A percentile compares a stretch with the other conserved stretches of the same genome.
Evolutionary conservation across 2,888 invertebrate genomes (phyloP).

Genomic region (Teinopalpus imperialis): DNA sequence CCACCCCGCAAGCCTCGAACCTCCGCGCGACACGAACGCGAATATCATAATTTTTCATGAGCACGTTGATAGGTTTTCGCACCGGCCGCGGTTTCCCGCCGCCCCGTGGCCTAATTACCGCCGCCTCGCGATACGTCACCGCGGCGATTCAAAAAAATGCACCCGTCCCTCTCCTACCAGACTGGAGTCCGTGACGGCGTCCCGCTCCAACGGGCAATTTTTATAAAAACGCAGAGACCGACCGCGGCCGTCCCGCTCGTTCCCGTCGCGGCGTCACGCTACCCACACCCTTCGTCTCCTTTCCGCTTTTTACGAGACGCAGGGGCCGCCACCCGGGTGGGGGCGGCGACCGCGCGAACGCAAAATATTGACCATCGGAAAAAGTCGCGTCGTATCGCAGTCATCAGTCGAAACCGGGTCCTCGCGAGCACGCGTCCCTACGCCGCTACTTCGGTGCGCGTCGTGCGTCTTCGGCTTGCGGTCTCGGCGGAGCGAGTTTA

Average conservation of each 20-base stretch:
- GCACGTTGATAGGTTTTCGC: conserved; percentile 81
- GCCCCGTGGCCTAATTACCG: conserved; percentile 81
- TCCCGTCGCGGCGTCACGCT: conserved; percentile 65
- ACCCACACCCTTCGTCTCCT: conserved; percentile 80
- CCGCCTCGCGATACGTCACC: conserved; percentile 79
- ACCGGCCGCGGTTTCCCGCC: conserved; percentile 78
- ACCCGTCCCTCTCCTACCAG: conserved; percentile 70
- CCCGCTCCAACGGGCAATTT: conserved; percentile 73
- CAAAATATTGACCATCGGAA: conserved; percentile 84
- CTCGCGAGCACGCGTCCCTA: conserved; percentile 72
- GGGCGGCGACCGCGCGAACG: conserved; percentile 81
- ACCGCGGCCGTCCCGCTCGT: conserved; percentile 78
- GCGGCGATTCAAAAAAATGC: conserved; percentile 77
- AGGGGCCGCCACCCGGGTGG: conserved; percentile 76
- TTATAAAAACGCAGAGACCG: conserved; percentile 81
- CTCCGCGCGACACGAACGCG: conserved; percentile 59
- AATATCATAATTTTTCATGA: conserved; percentile 81
- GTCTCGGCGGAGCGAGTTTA: conserved; percentile 66
- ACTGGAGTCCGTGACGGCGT: conserved; percentile 45
- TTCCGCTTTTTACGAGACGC: conserved; percentile 83
- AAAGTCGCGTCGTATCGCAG: conserved; percentile 82
- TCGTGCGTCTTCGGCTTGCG: conserved; percentile 79
- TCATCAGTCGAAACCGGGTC: conserved; percentile 82
- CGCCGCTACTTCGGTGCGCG: conserved; percentile 69
- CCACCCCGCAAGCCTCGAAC: conserved; percentile 52